A percentile compares a stretch with the other conserved stretches of the same genome.
These are phyloP conservation scores for Xenus cinereus DNA, from an alignment of 2,113 vertebrate genomes.

Conservation along the genomic window DNA sequence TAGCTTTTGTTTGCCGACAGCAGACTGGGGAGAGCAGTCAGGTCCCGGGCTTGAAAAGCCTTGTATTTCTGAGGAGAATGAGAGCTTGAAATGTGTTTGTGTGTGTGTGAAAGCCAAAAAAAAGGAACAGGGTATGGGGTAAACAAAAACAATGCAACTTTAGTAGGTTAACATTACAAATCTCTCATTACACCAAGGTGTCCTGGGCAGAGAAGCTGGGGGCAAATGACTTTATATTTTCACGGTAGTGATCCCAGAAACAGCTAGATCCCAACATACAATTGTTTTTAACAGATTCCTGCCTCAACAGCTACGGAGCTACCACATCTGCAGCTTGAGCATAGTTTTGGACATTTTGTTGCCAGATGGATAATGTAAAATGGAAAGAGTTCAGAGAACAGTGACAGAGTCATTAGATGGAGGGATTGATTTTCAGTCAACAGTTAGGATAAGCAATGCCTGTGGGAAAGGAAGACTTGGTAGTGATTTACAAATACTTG, in stretches of 20 bases:
- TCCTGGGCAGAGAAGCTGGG: neutral
- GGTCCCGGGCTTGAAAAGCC: neutral
- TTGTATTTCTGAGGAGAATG: neutral
- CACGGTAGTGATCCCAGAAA: neutral
- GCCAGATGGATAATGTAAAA: constrained; percentile 60
- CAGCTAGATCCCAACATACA: neutral
- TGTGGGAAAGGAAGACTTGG: constrained; percentile 52
- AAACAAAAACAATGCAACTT: neutral
- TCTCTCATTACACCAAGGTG: neutral
- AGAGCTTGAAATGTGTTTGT: neutral
- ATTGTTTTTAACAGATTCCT: neutral
- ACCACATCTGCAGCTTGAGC: constrained; percentile 24
- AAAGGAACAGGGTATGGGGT: neutral
- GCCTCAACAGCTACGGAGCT: neutral
- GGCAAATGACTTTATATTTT: neutral
- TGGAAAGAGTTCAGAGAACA: constrained; percentile 55
- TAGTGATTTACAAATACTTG: constrained; percentile 42
- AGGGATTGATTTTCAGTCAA: constrained; percentile 53
- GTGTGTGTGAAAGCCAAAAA: neutral
- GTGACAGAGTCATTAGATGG: constrained; percentile 41
- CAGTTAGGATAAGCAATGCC: constrained; percentile 48
- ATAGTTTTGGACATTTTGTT: neutral
- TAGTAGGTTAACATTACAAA: neutral
- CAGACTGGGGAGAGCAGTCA: neutral
- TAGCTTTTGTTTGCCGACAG: neutral